A percentile compares a stretch with the other conserved stretches of the same genome.
phyloP scores from a whole-genome alignment of 2,888 invertebrate genomes.

The Plusia festucae region DNA sequence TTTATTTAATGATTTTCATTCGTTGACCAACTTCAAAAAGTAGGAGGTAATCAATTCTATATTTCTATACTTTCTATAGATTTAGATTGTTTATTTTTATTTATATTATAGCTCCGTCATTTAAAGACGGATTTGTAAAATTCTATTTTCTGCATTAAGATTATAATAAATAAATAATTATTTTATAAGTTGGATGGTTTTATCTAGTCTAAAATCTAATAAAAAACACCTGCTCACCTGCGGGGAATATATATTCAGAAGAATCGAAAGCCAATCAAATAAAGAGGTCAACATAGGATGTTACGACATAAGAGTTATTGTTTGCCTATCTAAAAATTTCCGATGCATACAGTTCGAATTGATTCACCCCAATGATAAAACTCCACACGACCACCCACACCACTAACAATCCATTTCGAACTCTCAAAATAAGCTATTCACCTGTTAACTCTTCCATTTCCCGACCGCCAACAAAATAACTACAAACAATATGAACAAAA shows the following conservation, averaged over 20 bases:
- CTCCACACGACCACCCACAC: slow-evolving; percentile 1
- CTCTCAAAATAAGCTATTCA: slow-evolving; percentile 18
- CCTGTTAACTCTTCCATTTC: slow-evolving; percentile 25
- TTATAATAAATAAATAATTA: too few relatives aligned
- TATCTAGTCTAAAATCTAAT: too few relatives aligned
- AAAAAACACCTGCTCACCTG: neutral
- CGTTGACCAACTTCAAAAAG: too few relatives aligned
- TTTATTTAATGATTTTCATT: too few relatives aligned
- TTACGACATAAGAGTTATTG: neutral
- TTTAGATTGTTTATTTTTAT: too few relatives aligned
- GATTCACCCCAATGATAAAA: slow-evolving; percentile 6
- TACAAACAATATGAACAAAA: slow-evolving; percentile 25
- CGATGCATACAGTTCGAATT: neutral
- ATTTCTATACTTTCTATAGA: too few relatives aligned
- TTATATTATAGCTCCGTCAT: too few relatives aligned
- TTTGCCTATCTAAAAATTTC: neutral
- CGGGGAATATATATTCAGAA: neutral
- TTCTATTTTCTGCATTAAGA: too few relatives aligned
- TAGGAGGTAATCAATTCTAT: too few relatives aligned
- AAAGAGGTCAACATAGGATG: neutral
- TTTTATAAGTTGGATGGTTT: too few relatives aligned
- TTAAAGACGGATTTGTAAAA: too few relatives aligned
- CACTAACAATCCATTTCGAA: neutral
- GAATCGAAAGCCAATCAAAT: neutral
- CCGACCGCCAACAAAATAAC: slow-evolving; percentile 14